phyloP scores from a whole-genome alignment of 2,888 invertebrate species.

The Dolomedes plantarius region DNA sequence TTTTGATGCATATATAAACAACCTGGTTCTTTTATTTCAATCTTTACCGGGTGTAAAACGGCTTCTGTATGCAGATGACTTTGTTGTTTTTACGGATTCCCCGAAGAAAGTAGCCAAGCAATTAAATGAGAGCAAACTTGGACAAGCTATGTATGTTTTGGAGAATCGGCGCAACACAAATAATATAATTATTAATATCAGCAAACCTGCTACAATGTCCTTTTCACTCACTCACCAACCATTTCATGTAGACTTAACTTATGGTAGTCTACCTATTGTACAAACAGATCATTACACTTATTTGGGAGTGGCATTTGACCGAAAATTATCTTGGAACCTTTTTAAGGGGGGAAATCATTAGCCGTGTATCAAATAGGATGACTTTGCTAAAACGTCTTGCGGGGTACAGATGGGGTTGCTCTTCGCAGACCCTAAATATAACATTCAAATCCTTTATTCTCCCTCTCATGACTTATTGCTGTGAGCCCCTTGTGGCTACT shows the following conservation, averaged over 20 bases:
- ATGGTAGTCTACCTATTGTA: neutral
- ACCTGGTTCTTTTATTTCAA: neutral
- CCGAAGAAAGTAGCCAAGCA: neutral
- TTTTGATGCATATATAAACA: constrained; percentile 15
- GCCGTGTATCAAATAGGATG: too few species aligned
- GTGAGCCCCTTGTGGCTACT: too few species aligned
- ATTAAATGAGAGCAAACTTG: neutral
- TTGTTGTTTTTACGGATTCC: constrained; percentile 3
- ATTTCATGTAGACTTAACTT: neutral
- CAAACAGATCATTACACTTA: too few species aligned
- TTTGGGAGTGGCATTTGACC: too few species aligned
- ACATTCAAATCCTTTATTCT: too few species aligned
- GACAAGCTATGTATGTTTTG: neutral
- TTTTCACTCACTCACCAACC: constrained; percentile 20
- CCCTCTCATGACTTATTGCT: too few species aligned
- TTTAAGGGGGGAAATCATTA: too few species aligned
- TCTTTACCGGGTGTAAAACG: neutral
- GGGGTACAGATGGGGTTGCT: too few species aligned
- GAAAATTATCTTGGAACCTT: too few species aligned
- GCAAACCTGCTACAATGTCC: neutral
- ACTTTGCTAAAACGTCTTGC: too few species aligned
- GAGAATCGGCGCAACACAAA: constrained; percentile 1
- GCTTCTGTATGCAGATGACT: constrained; percentile 23
- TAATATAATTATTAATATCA: constrained; percentile 10
- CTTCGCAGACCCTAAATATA: too few species aligned